Evolutionary conservation across 2,113 vertebrate species (phyloP).

Genomic region (Embiotoca jacksoni): DNA sequence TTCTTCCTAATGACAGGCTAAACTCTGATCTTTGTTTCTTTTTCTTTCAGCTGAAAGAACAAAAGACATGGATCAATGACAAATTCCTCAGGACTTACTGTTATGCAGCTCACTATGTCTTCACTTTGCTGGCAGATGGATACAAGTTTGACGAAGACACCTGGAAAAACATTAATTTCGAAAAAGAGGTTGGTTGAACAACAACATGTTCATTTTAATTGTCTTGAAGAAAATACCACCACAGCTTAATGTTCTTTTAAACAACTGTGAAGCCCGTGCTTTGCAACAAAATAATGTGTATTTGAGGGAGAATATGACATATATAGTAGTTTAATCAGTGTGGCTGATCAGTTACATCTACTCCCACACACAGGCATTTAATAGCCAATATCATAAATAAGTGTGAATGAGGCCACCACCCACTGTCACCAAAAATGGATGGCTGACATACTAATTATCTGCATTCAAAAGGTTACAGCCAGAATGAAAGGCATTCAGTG

Average conservation of each 20-base stretch:
- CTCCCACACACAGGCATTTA: too few species aligned
- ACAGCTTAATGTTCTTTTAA: neutral
- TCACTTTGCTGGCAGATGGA: conserved; percentile 87
- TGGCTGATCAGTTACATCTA: conserved; percentile 9
- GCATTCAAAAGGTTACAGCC: conserved; percentile 13
- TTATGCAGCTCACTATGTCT: conserved; percentile 90
- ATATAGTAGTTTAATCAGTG: too few species aligned
- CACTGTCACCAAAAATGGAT: conserved; percentile 9
- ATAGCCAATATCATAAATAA: too few species aligned
- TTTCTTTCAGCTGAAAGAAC: conserved; percentile 82
- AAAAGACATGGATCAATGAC: conserved; percentile 78
- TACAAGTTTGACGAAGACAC: conserved; percentile 90
- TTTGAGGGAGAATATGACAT: too few species aligned
- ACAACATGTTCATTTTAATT: too few species aligned
- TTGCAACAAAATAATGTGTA: too few species aligned
- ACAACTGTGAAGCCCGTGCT: neutral
- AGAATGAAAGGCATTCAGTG: conserved; percentile 33
- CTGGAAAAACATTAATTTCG: conserved; percentile 90
- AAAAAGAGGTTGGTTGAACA: conserved; percentile 85
- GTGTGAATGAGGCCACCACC: conserved; percentile 43
- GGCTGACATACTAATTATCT: conserved; percentile 32
- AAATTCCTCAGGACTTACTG: conserved; percentile 89
- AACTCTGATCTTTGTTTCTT: conserved; percentile 14
- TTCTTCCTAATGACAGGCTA: neutral
- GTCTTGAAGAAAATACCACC: neutral